Evolutionary conservation across 2,888 invertebrate species (phyloP).

Genomic region (Tinea trinotella): DNA sequence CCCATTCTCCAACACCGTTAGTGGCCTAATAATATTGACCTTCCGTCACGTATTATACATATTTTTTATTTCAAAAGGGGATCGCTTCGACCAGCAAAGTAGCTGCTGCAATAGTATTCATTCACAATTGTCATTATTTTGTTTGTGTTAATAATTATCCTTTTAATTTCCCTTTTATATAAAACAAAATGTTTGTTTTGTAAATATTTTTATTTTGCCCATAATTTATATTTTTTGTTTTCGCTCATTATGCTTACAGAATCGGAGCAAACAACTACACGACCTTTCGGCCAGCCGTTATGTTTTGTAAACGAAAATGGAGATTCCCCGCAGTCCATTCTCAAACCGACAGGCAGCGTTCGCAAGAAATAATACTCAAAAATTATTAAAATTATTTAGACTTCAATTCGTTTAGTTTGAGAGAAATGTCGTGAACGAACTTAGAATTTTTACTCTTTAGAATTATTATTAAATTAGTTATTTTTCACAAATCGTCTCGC

Average conservation of each 20-base stretch:
- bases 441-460: not conserved
- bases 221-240: conserved; percentile 12
- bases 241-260: conserved; percentile 50
- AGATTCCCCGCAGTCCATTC: conserved; percentile 66
- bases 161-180: conserved; percentile 28
- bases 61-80: too few relatives aligned
- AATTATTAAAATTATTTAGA: conserved; percentile 27
- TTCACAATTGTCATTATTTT: conserved; percentile 4
- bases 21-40: not conserved
- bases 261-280: conserved; percentile 72
- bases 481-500: conserved; percentile 43
- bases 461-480: conserved; percentile 1
- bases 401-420: conserved; percentile 34
- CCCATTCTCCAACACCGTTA: conserved; percentile 3
- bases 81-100: not conserved
- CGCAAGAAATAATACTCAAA: conserved; percentile 57
- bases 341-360: conserved; percentile 66
- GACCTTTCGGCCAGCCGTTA: conserved; percentile 86
- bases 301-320: conserved; percentile 75
- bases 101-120: not conserved
- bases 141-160: conserved; percentile 23
- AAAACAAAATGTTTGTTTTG: conserved; percentile 28
- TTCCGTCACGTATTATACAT: conserved; percentile 2
- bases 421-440: conserved; percentile 23
- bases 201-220: conserved; percentile 31